phyloP scores from a whole-genome alignment of 2,113 vertebrate species.

The Malurus elegans region DNA sequence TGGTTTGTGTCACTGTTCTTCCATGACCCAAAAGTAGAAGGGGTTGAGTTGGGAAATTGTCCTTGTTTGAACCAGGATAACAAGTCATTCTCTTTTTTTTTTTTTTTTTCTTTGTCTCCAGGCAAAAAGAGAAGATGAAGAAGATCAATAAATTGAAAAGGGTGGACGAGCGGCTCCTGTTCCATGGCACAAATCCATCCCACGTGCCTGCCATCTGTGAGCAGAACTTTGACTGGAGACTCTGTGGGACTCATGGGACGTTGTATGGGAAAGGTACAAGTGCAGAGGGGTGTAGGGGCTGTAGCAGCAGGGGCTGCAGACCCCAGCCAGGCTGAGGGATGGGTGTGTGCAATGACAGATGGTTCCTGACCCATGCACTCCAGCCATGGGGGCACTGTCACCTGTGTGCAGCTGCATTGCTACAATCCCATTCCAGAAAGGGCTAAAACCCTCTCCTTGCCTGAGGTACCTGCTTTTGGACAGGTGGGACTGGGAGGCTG shows the following conservation, averaged over 20 bases:
- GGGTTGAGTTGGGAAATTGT: not conserved
- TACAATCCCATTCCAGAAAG: not conserved
- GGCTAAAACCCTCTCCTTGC: not conserved
- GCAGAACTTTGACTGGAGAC: constrained; percentile 91
- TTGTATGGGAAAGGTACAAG: constrained; percentile 85
- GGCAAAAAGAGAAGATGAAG: constrained; percentile 90
- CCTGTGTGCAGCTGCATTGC: not conserved
- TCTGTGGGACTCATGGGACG: constrained; percentile 86
- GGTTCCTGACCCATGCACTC: not conserved
- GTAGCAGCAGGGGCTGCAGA: not conserved
- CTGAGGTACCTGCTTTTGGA: not conserved
- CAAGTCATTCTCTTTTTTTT: not conserved
- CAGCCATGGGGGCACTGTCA: not conserved
- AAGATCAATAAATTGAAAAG: constrained; percentile 39
- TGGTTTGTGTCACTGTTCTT: constrained; percentile 3
- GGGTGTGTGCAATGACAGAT: not conserved
- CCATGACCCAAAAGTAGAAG: not conserved
- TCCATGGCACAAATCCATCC: constrained; percentile 81
- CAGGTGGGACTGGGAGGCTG: not conserved
- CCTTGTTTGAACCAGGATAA: not conserved
- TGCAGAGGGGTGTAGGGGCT: not conserved
- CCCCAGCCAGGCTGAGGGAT: not conserved
- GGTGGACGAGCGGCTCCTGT: constrained; percentile 80
- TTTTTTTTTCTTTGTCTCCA: not conserved
- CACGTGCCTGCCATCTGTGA: constrained; percentile 77